phyloP scores from a whole-genome alignment of 2,113 vertebrate species.

The Trachemys scripta region DNA sequence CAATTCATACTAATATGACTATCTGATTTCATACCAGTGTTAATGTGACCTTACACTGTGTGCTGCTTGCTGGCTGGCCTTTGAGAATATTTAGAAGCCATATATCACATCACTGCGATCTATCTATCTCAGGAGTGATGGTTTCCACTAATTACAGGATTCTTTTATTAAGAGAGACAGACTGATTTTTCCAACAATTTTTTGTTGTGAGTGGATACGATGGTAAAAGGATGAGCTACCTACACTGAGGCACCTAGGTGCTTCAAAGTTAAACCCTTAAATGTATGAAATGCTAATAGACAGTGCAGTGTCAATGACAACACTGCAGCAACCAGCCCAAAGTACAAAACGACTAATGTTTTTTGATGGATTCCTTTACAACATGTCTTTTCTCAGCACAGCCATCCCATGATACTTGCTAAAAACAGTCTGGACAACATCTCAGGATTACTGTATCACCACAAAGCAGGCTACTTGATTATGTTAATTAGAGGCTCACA shows the following conservation, averaged over 20 bases:
- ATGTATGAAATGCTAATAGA: background rate
- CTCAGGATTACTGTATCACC: background rate
- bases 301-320: background rate
- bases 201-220: background rate
- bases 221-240: background rate
- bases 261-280: background rate
- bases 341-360: background rate
- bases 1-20: too few relatives aligned
- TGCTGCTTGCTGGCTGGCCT: background rate
- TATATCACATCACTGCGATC: background rate
- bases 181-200: background rate
- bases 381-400: background rate
- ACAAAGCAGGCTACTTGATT: background rate
- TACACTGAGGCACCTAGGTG: background rate
- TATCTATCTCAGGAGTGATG: background rate
- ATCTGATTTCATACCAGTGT: too few relatives aligned
- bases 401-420: background rate
- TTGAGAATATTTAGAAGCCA: background rate
- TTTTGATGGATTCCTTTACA: background rate
- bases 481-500: background rate
- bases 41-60: too few relatives aligned
- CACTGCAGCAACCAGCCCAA: background rate
- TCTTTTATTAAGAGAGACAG: background rate
- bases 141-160: background rate
- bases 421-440: background rate